Base-by-base conservation (phyloP, 2,888 invertebrate genomes). In the Matsumyia berberina region DNA sequence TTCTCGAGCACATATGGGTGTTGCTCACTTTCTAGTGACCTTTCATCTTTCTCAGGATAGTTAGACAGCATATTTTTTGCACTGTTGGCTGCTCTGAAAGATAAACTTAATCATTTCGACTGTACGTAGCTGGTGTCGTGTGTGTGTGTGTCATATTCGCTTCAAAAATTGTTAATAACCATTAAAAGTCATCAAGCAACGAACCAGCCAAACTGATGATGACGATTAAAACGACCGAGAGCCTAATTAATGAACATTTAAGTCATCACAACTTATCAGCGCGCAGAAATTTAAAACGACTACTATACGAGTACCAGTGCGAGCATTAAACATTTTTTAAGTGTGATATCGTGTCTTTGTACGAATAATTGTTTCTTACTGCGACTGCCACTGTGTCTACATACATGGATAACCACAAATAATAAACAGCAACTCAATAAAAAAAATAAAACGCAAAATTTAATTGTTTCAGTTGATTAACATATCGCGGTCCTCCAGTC, bases 381-480 rank as follows among this genome's bases (percentile, higher is more conserved):
- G 17, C 15, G 64, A 35, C 4, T 80, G 79, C 76, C 81, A 69
- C 39, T 39, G 46, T 62, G 80, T 73, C 79, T 79, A 53, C 66
- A 79, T 60, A n/a, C n/a, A n/a, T n/a, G n/a, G n/a, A n/a, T 44
- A 46, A 24, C 39, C 57, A 24, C 64, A 19, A 74, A 42, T 17
- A 53, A 55, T 24, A 53, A 72, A 55, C 11, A 82, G 60, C 49
- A 64, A 66, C 57, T 64, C 39, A 74, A 74, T 58, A 74, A 79
- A 70, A 64, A 49, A 24, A 24, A 24, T 53, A 74, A 79, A 70
- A 64, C 39, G 33, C 66, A 33, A 73, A 79, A 80, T 85, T 85
- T 85, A 85, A 85, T 85, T 85, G 85, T 85, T 85, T 85, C 55
- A 70, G 74, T 80, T 80, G 85, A 85, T 85, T 80, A 85, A 85